Evolutionary conservation across 2,797 vertebrate genomes (phyloP), one percentile per base, ranked within the genome.

Genomic region (Epinephelus malabaricus): DNA sequence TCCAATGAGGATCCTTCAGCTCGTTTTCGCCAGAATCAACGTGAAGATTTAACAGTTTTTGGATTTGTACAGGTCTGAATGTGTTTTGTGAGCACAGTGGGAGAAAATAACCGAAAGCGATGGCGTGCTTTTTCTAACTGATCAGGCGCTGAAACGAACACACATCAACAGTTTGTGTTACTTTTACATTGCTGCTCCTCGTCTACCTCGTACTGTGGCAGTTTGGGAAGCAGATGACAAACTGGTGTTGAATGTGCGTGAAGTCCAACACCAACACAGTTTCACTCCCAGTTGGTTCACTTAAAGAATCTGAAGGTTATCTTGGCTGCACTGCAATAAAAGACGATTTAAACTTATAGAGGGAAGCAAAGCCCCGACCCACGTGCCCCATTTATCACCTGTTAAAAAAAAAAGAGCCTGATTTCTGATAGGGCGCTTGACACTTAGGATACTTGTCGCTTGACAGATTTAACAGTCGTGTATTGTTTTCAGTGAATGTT

Each of bases 1-100:
- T 89, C 85, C 83, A 85, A 80, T 77, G 76, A 88, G 80, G 84
- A 86, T 84, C 87, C 68, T 69, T 78, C 70, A 81, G 85, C 83
- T 82, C 46, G 76, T 49, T 47, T 27, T 78, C n/a, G 58, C 73
- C 69, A 60, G 5, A 19, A 43, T 61, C 12, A 74, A 62, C 34
- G 34, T 56, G 19, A 49, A 60, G 49, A 68, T 55, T 23, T 38
- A 63, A 73, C 21, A 55, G 66, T 54, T 64, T 68, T 63, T 68
- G 46, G 60, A 62, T 78, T 74, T 62, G 2, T 43, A 43, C 55
- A 73, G 14, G 10, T 78, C 53, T 54, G 13, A 34, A 15, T 64
- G 65, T 1, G 2, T 46, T 76, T 66, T 65, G 15, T 43, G 71
- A 60, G 66, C 14, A 43, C 19, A 21, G 51, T 40, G 69, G 73